Percentiles rank a stretch among this genome's conserved stretches.
phyloP scores from a whole-genome alignment of 2,797 vertebrate species.

The Sandelia bainsii region DNA sequence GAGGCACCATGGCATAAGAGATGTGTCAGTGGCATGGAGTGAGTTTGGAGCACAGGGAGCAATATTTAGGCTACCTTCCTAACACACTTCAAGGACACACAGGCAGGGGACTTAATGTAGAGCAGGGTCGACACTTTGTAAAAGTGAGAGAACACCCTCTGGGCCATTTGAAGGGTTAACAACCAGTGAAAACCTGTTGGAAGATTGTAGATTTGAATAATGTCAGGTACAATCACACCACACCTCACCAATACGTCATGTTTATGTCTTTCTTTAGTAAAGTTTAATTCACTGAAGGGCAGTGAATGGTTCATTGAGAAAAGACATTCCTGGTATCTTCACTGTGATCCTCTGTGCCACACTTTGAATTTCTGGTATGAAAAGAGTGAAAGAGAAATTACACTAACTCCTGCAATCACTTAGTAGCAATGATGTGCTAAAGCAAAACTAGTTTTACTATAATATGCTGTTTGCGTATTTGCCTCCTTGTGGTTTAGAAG shows the following conservation, averaged over 20 bases:
- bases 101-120: conserved; percentile 39
- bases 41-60: conserved; percentile 49
- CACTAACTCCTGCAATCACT: conserved; percentile 1
- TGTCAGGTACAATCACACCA: not conserved
- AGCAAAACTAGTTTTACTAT: not conserved
- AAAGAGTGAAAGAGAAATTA: conserved; percentile 36
- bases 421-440: not conserved
- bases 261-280: conserved; percentile 41
- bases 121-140: conserved; percentile 27
- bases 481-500: too few relatives aligned
- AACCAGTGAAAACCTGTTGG: not conserved
- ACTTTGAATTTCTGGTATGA: conserved; percentile 28
- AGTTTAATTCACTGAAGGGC: conserved; percentile 26
- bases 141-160: conserved; percentile 52
- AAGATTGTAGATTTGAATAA: not conserved
- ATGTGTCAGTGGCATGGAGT: conserved; percentile 37
- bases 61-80: conserved; percentile 66
- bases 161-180: conserved; percentile 30
- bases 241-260: too few relatives aligned
- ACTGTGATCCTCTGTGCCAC: conserved; percentile 8
- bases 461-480: not conserved
- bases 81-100: conserved; percentile 58
- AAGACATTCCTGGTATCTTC: conserved; percentile 20
- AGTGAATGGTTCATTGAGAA: conserved; percentile 43
- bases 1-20: conserved; percentile 20